Evolutionary conservation across 2,888 invertebrate species (phyloP), one percentile per base, ranked within the genome.

Genomic region (Drosophila atripex): DNA sequence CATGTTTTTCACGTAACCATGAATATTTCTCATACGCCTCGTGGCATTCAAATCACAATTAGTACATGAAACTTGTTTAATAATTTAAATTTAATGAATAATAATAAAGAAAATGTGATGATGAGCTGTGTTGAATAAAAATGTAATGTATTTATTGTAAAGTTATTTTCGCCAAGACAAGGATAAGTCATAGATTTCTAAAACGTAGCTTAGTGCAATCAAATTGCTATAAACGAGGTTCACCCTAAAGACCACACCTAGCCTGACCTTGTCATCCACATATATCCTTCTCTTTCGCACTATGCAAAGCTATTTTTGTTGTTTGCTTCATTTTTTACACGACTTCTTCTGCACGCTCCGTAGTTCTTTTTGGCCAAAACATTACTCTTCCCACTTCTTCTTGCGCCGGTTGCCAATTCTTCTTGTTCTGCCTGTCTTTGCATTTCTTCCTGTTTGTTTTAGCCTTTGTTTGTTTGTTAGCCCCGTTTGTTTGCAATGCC

Each of bases 281-380:
- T 7, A 38, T 53, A 39, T 41, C 38, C 25, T 39, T 35, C 23
- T 50, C 45, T 43, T 53, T 46, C 46, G 52, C 18, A 30, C 52
- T 56, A 57, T 73, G 66, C 64, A 43, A 41, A 66, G 59, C 66
- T 84, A 78, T 80, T 85, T 87, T 73, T 76, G 78, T 30, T 63
- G 78, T 74, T 76, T 78, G 78, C 82, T 70, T 78, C 80, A 75
- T 84, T 77, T 84, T 75, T 49, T 59, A 52, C 32, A 45, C 30
- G 41, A 28, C 49, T 49, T 56, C 28, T 65, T 46, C 11, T 38
- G 23, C 18, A 51, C 64, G 47, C 68, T 58, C 71, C 60, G 59
- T 63, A 64, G 53, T 63, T 70, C 60, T 74, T 54, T 35, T 66
- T 65, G 46, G 61, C 65, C 35, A 46, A 64, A 51, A 64, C 69